Base-by-base conservation (phyloP, 2,888 invertebrate species). In the Scaptomyza reducta region DNA sequence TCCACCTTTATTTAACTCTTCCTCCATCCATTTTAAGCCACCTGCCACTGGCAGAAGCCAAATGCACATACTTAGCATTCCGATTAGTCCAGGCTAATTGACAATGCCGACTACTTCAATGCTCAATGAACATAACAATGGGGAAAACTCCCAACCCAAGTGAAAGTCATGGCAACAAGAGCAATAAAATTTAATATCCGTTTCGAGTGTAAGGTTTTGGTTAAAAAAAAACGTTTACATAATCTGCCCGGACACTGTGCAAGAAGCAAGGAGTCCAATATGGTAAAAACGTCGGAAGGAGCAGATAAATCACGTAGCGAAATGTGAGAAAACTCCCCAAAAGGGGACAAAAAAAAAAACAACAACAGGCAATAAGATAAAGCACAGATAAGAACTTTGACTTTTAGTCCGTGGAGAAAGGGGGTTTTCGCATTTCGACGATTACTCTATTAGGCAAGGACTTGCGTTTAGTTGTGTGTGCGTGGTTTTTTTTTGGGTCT, bases 101-200 rank as follows among this genome's bases (percentile, higher is more conserved):
- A 82, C 87, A 87, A 62, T 62, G 60, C 66, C 67, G 61, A 69
- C 67, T 77, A 73, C 88, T 84, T 70, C 63, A 79, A 47, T 77
- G 84, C 78, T 76, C 88, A 88, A 79, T 84, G 83, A 77, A 64
- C 83, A 67, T 56, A 71, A 68, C 75, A 82, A 75, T 65, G 65
- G 57, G 59, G 44, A 44, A 40, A 58, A 31, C 22, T 22, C 53
- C 29, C 29, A 41, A 49, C 59, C 58, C 60, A 49, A 58, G 63
- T 56, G 49, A 71, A 57, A 84, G 74, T 74, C 85, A 85, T 85
- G 88, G 88, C 74, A 87, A 85, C 85, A 81, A 70, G 77, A 77
- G 84, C 87, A 87, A 85, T 85, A 88, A 85, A 85, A 81, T 88
- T 79, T 85, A 85, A 85, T 85, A 85, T 85, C 87, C 85, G 79